Base-by-base conservation (phyloP, 1,140 invertebrate species). In the Pseudomyrmex dendroicus region DNA sequence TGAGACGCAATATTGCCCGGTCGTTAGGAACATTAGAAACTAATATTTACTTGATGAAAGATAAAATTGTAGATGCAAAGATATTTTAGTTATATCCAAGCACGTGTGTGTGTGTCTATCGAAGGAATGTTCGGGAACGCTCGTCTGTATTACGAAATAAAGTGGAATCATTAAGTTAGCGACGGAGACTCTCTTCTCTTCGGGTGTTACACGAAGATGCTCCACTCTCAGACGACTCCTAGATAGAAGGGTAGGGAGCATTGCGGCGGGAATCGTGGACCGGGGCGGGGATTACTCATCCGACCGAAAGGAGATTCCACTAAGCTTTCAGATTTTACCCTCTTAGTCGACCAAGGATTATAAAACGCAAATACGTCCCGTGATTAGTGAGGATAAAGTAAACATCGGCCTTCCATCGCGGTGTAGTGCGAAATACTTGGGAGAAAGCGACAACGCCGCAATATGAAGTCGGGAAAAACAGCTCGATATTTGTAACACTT, bases 351-450 rank as follows among this genome's bases (percentile, higher is more conserved):
- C 91, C 90, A 91, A 90, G 93, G 91, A 93, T 94, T 94, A 94
- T 94, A 94, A 94, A 94, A 94, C 91, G 93, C 92, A 94, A 94
- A 94, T 94, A 94, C 93, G 91, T 93, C 87, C 90, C 91, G 92
- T 94, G 93, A 94, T 94, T 94, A 93, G 93, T 83, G 88, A 88
- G 89, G 89, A 92, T 92, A 93, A 92, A 92, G 91, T 93, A 92
- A 93, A 93, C 91, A 92, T 91, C 85, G 90, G 88, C 73, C 73
- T 77, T 85, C 63, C 82, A 77, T 84, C 84, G 83, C 78, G 83
- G 85, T 73, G 9, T 89, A 66, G 80, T 66, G 77, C 84, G 87
- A 85, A 88, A 83, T 82, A 82, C 63, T 35, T n/a, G 50, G 48
- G 35, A 64, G 63, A 56, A 61, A 72, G 52, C 61, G 67, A 74